Base-by-base conservation (phyloP, 2,888 invertebrate species). In the Pterobdella sp. region DNA sequence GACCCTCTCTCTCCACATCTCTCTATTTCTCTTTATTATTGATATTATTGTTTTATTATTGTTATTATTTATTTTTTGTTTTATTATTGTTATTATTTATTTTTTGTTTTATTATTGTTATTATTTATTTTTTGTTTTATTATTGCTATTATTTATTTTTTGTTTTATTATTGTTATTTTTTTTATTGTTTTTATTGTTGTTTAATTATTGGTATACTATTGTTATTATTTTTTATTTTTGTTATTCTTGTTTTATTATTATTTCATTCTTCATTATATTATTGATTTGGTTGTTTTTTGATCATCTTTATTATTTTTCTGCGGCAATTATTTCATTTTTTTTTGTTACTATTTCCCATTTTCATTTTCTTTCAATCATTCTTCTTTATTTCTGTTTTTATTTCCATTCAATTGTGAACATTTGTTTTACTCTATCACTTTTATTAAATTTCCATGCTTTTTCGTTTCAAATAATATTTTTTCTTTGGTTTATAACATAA, bases 141-240 rank as follows among this genome's bases (percentile, higher is more conserved):
- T 7, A 14, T 26, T 26, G 10, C 10, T 63, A 14, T 63, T 34
- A 18, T 29, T 31, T 32, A 29, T 67, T 18, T 32, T n/a, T 32
- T 14, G 7, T 63, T 63, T 14, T 63, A 7, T 26, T 63, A 14
- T 7, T 26, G 7, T 29, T 7, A 14, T 14, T 29, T 34, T 29
- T 10, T 67, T 31, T 67, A 67, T 67, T 34, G 4, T 22, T 42
- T 4, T 31, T 32, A 10, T 4, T 67, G 14, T 35, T 31, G 7
- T 29, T 32, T 67, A 14, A 34, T 67, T 67, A 31, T 34, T 29
- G n/a, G 4, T 35, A 14, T 14, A 7, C n/a, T 35, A 31, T 29
- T 14, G 7, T 67, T n/a, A 67, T 35, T 67, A 14, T 34, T 35
- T 29, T 34, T 35, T 67, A 67, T 67, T 34, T 67, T 35, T 34